Evolutionary conservation across 92 coral and sea anemone species (phyloP), one percentile per base, ranked within the genome.

Genomic region (Parazoanthus swiftii): DNA sequence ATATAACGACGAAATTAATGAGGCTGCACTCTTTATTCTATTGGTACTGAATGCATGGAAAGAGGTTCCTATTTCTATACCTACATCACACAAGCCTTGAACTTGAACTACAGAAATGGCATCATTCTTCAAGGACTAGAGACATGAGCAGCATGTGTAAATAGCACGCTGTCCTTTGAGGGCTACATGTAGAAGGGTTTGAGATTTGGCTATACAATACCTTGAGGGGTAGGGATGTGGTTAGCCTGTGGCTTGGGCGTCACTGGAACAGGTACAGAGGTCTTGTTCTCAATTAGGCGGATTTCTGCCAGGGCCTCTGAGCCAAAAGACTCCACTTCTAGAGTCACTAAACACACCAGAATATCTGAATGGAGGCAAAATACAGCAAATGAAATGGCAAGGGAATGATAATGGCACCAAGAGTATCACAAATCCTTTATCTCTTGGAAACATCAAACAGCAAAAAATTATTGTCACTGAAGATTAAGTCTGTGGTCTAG

Each of bases 301-400:
- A 97, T 97, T 83, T 94, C 91, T 5, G 98, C 91, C 65, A 97
- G 90, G 23, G 95, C 95, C 78, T 92, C 94, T 37, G 97, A 84
- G 35, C 97, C 99, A 89, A 95, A 95, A 25, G 94, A 85, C 66
- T 97, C 99, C 13, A 95, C 98, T 78, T 96, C 96, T 86, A 94
- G 80, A 8, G 97, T 93, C 76, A 95, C 98, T 91, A 97, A 81
- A 85, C 97, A 94, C 83, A 97, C 98, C 81, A 97, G 85, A 77
- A 95, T 89, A 91, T 97, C 99, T 97, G 44, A 78, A 85, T 85
- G 18, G 63, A 77, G 18, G 68, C 58, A 75, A 56, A 76, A 65
- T 38, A 81, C 51, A 29, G 63, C 23, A 59, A 38, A 29, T 25
- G 35, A 83, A 88, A 63, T 4, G 8, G 21, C 85, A 39, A 51